A percentile compares a stretch with the other conserved stretches of the same genome.
Conservation (phyloP, 1,140 invertebrate species). For the Drosophila burlai region DNA sequence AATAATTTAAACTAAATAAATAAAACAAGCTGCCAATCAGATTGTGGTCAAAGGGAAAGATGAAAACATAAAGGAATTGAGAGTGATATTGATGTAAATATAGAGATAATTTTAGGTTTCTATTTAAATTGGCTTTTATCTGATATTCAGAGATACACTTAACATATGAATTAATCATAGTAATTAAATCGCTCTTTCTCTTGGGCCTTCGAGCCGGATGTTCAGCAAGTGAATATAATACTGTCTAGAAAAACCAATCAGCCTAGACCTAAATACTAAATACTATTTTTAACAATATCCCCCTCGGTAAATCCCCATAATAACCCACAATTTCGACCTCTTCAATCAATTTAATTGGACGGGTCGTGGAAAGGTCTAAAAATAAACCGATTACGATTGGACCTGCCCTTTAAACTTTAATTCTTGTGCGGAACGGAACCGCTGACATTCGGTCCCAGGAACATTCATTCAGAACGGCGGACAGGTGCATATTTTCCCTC, state of each 20-base stretch:
- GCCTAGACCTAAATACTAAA: neutral
- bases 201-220: neutral
- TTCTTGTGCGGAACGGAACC: slow-evolving; percentile 7
- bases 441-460: slow-evolving; percentile 5
- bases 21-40: neutral
- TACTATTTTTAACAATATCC: neutral
- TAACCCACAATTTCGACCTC: neutral
- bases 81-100: neutral
- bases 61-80: too few species aligned
- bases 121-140: neutral
- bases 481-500: slow-evolving; percentile 25
- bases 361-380: slow-evolving; percentile 2
- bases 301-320: neutral
- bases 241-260: neutral
- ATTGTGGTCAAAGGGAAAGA: neutral
- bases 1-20: neutral
- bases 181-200: neutral
- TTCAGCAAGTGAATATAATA: neutral
- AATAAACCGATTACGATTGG: slow-evolving; percentile 11
- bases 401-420: slow-evolving; percentile 20
- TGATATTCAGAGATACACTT: too few species aligned
- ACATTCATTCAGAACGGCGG: neutral
- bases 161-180: too few species aligned
- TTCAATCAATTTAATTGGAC: slow-evolving; percentile 12
- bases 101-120: neutral